Percentiles rank a stretch among this genome's conserved stretches.
Conservation (phyloP, 2,797 vertebrate species). For the Helicolenus hilgendorfi region DNA sequence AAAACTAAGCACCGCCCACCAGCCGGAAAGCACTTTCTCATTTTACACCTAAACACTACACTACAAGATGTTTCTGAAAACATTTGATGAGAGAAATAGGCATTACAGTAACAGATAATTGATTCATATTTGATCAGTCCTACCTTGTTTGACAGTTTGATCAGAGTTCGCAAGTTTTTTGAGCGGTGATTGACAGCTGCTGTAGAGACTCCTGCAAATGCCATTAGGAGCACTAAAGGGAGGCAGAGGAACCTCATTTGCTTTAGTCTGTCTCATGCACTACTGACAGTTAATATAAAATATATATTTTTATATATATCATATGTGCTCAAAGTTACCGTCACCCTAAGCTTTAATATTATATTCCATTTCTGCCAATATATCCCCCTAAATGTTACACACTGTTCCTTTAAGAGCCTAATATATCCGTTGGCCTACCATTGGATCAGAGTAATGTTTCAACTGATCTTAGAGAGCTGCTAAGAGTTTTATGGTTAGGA, state of each 20-base stretch:
- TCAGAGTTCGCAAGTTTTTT: too few species aligned
- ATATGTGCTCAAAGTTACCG: neutral
- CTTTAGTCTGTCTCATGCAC: too few species aligned
- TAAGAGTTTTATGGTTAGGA: constrained; percentile 19
- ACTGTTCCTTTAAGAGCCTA: neutral
- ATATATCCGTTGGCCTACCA: neutral
- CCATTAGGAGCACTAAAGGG: too few species aligned
- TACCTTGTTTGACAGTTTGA: neutral
- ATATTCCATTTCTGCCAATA: neutral
- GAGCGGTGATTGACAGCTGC: too few species aligned
- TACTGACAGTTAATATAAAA: too few species aligned
- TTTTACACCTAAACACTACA: neutral
- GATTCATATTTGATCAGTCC: neutral
- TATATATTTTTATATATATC: too few species aligned
- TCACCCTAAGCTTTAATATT: neutral
- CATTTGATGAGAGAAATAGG: too few species aligned
- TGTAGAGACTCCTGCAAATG: too few species aligned
- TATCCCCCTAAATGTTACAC: neutral
- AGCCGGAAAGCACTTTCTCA: neutral
- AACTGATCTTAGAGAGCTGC: constrained; percentile 40
- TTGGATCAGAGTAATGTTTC: constrained; percentile 42
- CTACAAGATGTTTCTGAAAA: neutral
- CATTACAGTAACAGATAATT: neutral
- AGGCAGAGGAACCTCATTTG: too few species aligned
- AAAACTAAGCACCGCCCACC: neutral